Conservation (phyloP, 1,140 invertebrate genomes). For the Sycobia sp. region DNA sequence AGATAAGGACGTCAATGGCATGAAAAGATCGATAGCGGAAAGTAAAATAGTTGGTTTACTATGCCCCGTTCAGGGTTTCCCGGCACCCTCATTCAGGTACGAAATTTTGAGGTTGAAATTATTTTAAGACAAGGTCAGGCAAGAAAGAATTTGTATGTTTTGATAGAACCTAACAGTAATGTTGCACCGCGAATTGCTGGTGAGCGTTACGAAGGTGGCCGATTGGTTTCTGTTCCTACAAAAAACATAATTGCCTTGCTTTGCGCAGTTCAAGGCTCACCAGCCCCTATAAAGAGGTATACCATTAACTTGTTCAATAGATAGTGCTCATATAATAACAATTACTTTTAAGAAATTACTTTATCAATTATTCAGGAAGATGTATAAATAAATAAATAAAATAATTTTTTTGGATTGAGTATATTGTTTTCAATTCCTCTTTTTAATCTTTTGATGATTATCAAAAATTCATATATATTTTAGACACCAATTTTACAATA, state of each 20-base stretch:
- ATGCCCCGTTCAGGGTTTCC: constrained; percentile 74
- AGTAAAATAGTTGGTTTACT: constrained; percentile 65
- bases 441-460: too few relatives aligned
- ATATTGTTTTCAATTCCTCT: too few relatives aligned
- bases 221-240: constrained; percentile 65
- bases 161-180: constrained; percentile 59
- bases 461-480: too few relatives aligned
- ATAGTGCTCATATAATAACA: too few relatives aligned
- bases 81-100: constrained; percentile 72
- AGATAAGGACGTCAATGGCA: constrained; percentile 57
- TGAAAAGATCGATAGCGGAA: constrained; percentile 54
- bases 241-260: constrained; percentile 61
- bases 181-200: constrained; percentile 63
- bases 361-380: too few relatives aligned
- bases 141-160: neutral
- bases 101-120: too few relatives aligned
- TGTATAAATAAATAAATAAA: too few relatives aligned
- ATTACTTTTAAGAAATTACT: too few relatives aligned
- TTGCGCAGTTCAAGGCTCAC: constrained; percentile 64
- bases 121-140: too few relatives aligned
- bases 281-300: constrained; percentile 65
- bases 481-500: too few relatives aligned
- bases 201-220: constrained; percentile 63
- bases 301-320: too few relatives aligned
- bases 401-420: too few relatives aligned